Evolutionary conservation across 2,113 vertebrate species (phyloP), one percentile per base, ranked within the genome.

Genomic region (Corapipo altera): DNA sequence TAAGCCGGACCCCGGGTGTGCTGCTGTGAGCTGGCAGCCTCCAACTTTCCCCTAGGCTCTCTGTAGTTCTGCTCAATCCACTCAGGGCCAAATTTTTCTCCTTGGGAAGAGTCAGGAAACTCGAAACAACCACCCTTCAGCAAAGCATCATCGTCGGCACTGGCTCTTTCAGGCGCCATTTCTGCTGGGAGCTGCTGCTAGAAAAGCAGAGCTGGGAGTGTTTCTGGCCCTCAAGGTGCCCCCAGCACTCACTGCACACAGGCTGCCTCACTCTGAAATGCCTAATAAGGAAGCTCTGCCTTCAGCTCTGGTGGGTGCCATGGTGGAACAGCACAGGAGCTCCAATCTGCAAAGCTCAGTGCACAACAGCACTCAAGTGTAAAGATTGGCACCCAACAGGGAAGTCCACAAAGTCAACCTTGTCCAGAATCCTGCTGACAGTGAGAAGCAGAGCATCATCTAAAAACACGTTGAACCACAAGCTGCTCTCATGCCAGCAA

Each of bases 71-170:
- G 48, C 57, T 82, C 57, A 55, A 33, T 21, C 41, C 37, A 5
- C 17, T 23, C 33, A 43, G 57, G 43, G 77, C n/a, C 41, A 61
- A 24, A 41, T 43, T 22, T 32, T 66, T 82, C 26, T 70, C 71
- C 44, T 18, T 2, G 4, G n/a, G 49, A 88, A 88, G 54, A 9
- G 24, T 4, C 2, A 4, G 22, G 32, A 66, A 77, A 61, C 28
- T 11, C 1, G 0, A 33, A 85, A 52, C 66, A 88, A 43, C 64
- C 0, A 0, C 32, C n/a, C 37, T 80, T 88, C 27, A 23, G 67
- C 20, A 41, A 65, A 69, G 44, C 44, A 59, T 33, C 51, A 2
- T 5, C 1, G 1, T 3, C 27, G 73, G 82, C 13, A 0, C 16
- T 2, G 4, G 39, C 48, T 79, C 1, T 32, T 46, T 19, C 59